A percentile compares a stretch with the other conserved stretches of the same genome.
Evolutionary conservation across 35 echinoderm and acorn worm species (phyloP).

Genomic region (Antedon bifida): DNA sequence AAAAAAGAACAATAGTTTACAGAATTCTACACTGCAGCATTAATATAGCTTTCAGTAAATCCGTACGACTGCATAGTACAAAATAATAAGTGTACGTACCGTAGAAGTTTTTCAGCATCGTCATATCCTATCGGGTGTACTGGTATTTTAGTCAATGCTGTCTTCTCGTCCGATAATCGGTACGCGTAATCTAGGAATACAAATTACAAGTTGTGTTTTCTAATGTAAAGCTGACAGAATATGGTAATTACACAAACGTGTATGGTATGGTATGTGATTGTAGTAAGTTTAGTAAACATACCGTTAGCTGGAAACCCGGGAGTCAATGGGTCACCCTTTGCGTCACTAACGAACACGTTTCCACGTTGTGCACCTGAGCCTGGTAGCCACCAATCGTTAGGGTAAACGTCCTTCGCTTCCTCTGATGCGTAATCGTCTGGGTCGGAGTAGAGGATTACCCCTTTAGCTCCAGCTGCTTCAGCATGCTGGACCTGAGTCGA

Average conservation of each 20-base stretch:
- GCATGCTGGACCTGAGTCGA: conserved; percentile 65
- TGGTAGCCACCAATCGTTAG: conserved; percentile 76
- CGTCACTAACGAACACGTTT: conserved; percentile 35
- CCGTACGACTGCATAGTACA: no score
- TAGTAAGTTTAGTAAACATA: neutral
- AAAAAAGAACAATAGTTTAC: no score
- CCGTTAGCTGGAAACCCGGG: conserved; percentile 72
- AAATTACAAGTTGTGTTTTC: no score
- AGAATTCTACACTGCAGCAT: no score
- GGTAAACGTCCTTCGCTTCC: conserved; percentile 45
- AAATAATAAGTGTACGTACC: no score
- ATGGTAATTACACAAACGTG: no score
- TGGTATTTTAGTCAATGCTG: conserved; percentile 44
- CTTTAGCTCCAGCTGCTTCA: conserved; percentile 43
- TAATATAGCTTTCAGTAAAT: no score
- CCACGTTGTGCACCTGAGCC: conserved; percentile 78
- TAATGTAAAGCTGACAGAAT: no score
- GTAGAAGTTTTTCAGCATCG: conserved; percentile 10
- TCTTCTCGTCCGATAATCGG: conserved; percentile 26
- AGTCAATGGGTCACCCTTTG: conserved; percentile 63
- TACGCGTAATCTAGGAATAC: conserved; percentile 24
- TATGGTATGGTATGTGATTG: no score
- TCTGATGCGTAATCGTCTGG: conserved; percentile 76
- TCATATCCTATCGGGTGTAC: conserved; percentile 57
- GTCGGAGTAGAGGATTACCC: conserved; percentile 84